Conservation (phyloP, 2,888 invertebrate genomes). For the Pecten maximus region DNA sequence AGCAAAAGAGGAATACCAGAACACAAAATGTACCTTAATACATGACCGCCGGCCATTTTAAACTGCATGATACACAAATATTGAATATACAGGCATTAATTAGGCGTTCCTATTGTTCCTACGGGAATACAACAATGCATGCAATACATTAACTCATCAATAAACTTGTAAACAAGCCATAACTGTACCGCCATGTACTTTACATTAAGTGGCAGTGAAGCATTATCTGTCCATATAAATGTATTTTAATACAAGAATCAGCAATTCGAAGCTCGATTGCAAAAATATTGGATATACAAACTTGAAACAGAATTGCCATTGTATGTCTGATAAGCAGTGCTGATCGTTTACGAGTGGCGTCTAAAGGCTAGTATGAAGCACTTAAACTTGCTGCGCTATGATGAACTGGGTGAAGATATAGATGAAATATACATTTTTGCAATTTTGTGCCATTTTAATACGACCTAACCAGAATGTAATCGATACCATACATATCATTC, state of each 20-base stretch:
- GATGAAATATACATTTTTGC: background rate
- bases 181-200: background rate
- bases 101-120: constrained; percentile 10
- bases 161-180: constrained; percentile 19
- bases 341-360: constrained; percentile 7
- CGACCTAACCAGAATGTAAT: background rate
- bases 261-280: background rate
- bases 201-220: background rate
- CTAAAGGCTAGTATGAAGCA: background rate
- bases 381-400: background rate
- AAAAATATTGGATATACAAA: background rate
- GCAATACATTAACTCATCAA: background rate
- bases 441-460: background rate
- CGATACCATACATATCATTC: background rate
- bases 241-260: background rate
- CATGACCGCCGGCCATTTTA: constrained; percentile 26
- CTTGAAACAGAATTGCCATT: background rate
- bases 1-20: background rate
- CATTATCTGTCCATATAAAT: background rate
- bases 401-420: background rate
- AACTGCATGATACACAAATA: background rate
- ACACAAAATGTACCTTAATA: background rate
- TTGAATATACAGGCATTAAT: background rate
- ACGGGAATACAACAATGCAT: background rate
- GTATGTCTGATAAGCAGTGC: background rate